Evolutionary conservation across 2,797 vertebrate species (phyloP).

Genomic region (Lophius americanus): DNA sequence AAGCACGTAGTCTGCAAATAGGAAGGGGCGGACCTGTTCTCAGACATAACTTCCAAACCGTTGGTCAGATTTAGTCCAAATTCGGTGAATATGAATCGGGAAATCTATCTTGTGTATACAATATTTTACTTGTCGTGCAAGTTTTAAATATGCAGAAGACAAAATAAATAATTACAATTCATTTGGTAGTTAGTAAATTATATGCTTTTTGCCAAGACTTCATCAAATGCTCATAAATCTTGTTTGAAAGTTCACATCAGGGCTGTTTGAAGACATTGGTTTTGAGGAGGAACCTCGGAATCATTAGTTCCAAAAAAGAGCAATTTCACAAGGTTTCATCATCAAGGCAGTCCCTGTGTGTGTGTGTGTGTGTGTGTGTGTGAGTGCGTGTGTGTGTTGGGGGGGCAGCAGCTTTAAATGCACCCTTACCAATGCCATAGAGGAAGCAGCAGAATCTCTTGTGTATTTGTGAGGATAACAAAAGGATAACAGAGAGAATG

Average conservation of each 20-base stretch:
- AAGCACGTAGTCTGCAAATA: too few species aligned
- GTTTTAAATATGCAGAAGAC: neutral
- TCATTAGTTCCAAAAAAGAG: conserved; percentile 66
- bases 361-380: conserved; percentile 18
- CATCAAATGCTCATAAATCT: conserved; percentile 35
- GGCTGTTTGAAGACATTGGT: conserved; percentile 33
- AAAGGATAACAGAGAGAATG: conserved; percentile 29
- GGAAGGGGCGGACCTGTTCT: too few species aligned
- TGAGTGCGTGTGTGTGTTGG: conserved; percentile 17
- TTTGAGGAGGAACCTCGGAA: conserved; percentile 49
- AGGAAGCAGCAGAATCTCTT: conserved; percentile 26
- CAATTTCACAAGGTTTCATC: conserved; percentile 74
- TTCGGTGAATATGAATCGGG: too few species aligned
- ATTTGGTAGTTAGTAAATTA: conserved; percentile 21
- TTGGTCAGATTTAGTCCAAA: too few species aligned
- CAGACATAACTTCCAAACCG: too few species aligned
- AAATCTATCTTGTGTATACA: too few species aligned
- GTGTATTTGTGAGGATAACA: neutral
- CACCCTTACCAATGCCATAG: conserved; percentile 38
- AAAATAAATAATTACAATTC: conserved; percentile 5
- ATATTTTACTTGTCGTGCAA: neutral
- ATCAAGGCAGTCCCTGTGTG: conserved; percentile 50
- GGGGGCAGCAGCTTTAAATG: conserved; percentile 44
- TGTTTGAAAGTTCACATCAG: conserved; percentile 40
- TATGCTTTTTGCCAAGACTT: conserved; percentile 25